Evolutionary conservation across 1,140 invertebrate species (phyloP).

Genomic region (Euura lappo): DNA sequence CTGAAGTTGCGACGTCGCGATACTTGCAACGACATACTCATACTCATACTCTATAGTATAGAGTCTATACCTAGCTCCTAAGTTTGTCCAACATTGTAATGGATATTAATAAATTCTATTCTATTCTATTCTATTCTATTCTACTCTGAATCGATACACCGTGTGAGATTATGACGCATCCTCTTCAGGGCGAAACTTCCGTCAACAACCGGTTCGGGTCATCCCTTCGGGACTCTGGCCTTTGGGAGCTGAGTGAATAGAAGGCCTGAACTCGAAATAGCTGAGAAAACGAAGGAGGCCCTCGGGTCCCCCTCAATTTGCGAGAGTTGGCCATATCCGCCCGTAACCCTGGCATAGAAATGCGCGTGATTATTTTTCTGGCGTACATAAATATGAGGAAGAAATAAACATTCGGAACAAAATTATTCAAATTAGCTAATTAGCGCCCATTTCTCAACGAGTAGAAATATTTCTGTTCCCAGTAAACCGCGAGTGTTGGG

Average conservation of each 20-base stretch:
- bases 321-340: background rate
- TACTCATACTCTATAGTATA: too few species aligned
- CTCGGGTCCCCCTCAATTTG: background rate
- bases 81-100: too few species aligned
- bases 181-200: background rate
- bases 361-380: background rate
- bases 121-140: too few species aligned
- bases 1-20: too few species aligned
- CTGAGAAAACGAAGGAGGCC: background rate
- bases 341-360: background rate
- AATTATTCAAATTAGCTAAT: background rate
- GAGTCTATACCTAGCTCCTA: too few species aligned
- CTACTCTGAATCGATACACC: too few species aligned
- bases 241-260: background rate
- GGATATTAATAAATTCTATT: too few species aligned
- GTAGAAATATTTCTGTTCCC: background rate
- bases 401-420: background rate
- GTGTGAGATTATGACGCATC: background rate
- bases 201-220: constrained; percentile 1
- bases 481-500: background rate
- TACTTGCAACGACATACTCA: too few species aligned
- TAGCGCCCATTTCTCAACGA: background rate
- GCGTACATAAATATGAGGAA: background rate
- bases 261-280: background rate
- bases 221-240: background rate